Evolutionary conservation across 2,797 vertebrate genomes (phyloP).

Genomic region (Helicolenus hilgendorfi): DNA sequence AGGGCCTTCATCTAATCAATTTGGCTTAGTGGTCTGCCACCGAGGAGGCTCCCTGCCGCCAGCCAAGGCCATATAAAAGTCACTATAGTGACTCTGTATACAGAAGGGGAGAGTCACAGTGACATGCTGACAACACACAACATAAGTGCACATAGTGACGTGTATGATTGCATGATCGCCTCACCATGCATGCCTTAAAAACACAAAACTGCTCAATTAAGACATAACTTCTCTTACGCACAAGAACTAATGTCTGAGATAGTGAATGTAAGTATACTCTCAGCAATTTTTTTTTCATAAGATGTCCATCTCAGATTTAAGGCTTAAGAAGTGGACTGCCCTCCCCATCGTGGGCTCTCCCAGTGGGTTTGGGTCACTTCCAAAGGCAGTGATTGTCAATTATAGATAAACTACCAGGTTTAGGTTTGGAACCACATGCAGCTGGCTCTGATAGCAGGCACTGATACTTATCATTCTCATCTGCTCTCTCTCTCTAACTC

Average conservation of each 20-base stretch:
- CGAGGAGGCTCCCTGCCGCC: slow-evolving; percentile 48
- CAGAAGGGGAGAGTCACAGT: not conserved
- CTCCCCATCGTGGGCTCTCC: slow-evolving; percentile 28
- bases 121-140: slow-evolving; percentile 13
- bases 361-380: slow-evolving; percentile 47
- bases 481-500: slow-evolving; percentile 45
- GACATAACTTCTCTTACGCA: not conserved
- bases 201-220: not conserved
- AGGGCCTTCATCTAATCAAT: slow-evolving; percentile 85
- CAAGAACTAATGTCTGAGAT: not conserved
- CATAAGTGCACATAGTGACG: not conserved
- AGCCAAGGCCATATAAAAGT: slow-evolving; percentile 79
- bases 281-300: not conserved
- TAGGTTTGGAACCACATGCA: slow-evolving; percentile 61
- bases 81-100: slow-evolving; percentile 3
- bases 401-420: slow-evolving; percentile 77
- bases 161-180: not conserved
- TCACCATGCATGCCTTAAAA: not conserved
- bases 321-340: slow-evolving; percentile 16
- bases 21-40: slow-evolving; percentile 77
- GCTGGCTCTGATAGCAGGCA: slow-evolving; percentile 46
- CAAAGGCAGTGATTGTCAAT: slow-evolving; percentile 69
- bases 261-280: not conserved
- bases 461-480: slow-evolving; percentile 65
- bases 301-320: slow-evolving; percentile 30